Percentiles rank a stretch among this genome's conserved stretches.
Conservation (phyloP, 2,888 invertebrate species). For the Arctia plantaginis region DNA sequence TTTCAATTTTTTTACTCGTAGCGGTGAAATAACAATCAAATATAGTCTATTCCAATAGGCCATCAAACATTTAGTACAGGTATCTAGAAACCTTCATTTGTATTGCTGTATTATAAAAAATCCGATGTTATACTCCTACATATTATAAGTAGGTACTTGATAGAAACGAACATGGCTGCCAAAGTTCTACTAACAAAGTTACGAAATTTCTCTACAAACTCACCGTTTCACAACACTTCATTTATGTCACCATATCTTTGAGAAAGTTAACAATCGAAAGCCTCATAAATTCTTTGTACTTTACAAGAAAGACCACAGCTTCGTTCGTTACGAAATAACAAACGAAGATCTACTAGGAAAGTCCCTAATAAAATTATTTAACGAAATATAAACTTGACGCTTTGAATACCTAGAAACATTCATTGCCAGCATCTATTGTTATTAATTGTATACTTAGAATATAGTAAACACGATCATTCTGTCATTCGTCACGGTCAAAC, state of each 20-base stretch:
- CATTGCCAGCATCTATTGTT: slow-evolving; percentile 9
- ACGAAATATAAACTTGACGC: no score
- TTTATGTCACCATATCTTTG: not conserved
- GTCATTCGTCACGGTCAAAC: slow-evolving; percentile 52
- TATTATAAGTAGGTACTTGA: not conserved
- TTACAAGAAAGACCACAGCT: not conserved
- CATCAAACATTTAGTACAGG: not conserved
- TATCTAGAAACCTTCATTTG: not conserved
- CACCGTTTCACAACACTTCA: not conserved
- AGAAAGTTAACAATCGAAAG: not conserved
- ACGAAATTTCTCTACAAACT: not conserved
- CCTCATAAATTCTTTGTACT: not conserved
- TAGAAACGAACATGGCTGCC: not conserved
- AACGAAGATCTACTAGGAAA: not conserved
- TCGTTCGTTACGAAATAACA: not conserved
- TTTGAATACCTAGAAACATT: not conserved
- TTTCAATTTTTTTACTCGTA: no score
- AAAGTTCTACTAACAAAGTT: not conserved
- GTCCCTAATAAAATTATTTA: not conserved
- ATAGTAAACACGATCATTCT: slow-evolving; percentile 39
- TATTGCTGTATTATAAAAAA: not conserved
- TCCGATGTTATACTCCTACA: not conserved
- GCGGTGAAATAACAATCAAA: no score
- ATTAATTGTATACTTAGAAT: slow-evolving; percentile 14
- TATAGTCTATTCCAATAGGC: no score